Evolutionary conservation across 2,888 invertebrate genomes (phyloP).

Genomic region (Pegoplata infirma): DNA sequence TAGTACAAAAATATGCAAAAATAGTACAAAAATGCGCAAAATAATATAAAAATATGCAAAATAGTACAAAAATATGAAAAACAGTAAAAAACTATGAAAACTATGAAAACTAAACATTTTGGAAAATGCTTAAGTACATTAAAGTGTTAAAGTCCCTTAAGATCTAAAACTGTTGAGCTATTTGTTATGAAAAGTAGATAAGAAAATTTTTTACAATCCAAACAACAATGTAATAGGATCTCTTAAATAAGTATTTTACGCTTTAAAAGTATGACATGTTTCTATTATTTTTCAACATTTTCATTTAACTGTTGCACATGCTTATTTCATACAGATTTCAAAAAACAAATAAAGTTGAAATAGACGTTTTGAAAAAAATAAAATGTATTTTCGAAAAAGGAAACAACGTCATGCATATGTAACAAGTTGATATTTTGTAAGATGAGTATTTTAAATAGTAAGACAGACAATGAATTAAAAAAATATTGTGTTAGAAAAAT

Average conservation of each 20-base stretch:
- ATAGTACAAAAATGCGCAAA: too few relatives aligned
- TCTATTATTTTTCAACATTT: not conserved
- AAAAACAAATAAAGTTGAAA: too few relatives aligned
- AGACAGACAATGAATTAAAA: not conserved
- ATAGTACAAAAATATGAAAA: too few relatives aligned
- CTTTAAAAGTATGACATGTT: not conserved
- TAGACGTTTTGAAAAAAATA: not conserved
- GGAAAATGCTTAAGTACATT: too few relatives aligned
- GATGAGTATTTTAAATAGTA: constrained; percentile 21
- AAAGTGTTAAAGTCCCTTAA: too few relatives aligned
- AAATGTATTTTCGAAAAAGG: constrained; percentile 1
- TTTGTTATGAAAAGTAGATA: too few relatives aligned
- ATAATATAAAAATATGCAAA: too few relatives aligned
- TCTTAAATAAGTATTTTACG: not conserved
- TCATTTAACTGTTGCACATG: not conserved
- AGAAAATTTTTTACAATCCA: too few relatives aligned
- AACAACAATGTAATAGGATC: not conserved
- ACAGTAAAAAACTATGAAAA: too few relatives aligned
- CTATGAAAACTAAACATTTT: too few relatives aligned
- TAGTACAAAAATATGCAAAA: too few relatives aligned
- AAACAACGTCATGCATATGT: constrained; percentile 24
- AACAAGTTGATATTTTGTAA: constrained; percentile 23
- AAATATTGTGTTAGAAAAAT: constrained; percentile 12
- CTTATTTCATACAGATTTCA: not conserved
- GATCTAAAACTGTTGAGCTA: too few relatives aligned